Evolutionary conservation across 2,113 vertebrate species (phyloP).

Genomic region (Neotragus pygmaeus): DNA sequence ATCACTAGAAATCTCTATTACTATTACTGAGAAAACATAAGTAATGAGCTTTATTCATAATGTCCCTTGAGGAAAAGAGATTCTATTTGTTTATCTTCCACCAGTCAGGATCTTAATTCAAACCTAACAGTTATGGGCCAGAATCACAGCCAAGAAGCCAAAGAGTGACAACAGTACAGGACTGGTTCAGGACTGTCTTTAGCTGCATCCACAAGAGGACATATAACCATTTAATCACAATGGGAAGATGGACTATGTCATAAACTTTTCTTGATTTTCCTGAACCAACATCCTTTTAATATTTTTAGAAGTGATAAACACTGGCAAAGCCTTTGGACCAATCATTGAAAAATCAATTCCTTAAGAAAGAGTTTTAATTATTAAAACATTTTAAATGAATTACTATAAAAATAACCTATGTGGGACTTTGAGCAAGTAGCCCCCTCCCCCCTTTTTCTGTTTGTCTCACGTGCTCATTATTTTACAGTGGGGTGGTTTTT

Average conservation of each 20-base stretch:
- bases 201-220: neutral
- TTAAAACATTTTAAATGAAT: neutral
- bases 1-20: neutral
- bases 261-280: neutral
- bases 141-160: neutral
- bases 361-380: neutral
- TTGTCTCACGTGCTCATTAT: neutral
- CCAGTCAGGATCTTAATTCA: neutral
- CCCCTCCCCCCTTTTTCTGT: neutral
- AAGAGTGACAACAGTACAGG: neutral
- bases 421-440: neutral
- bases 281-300: neutral
- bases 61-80: neutral
- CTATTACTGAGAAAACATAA: slow-evolving; percentile 19
- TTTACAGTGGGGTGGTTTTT: neutral
- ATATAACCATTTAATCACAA: neutral
- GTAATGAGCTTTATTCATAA: neutral
- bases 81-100: neutral
- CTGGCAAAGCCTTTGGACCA: neutral
- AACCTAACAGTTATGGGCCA: neutral
- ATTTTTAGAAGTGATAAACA: slow-evolving; percentile 8
- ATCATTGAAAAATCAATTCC: neutral
- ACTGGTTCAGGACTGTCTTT: neutral
- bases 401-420: slow-evolving; percentile 13
- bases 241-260: neutral